Conservation (phyloP, 2,797 vertebrate genomes). For the Hydrocynus forskahlii region DNA sequence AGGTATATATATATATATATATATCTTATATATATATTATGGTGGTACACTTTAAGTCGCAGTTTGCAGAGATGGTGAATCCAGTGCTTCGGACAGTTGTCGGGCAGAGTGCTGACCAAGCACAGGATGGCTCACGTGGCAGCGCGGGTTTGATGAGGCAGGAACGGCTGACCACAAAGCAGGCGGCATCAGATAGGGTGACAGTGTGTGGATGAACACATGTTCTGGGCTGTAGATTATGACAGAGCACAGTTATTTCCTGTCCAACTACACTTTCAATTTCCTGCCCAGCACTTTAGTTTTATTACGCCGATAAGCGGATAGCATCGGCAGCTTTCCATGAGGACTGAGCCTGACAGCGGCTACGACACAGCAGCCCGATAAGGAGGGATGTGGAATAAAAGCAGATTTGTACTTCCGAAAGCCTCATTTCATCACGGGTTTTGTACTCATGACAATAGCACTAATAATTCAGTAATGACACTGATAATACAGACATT, state of each 20-base stretch:
- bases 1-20: background rate
- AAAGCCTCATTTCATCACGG: background rate
- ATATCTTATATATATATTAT: too few species aligned
- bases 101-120: slow-evolving; percentile 33
- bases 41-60: background rate
- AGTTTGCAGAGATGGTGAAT: slow-evolving; percentile 26
- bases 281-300: slow-evolving; percentile 92
- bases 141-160: slow-evolving; percentile 55
- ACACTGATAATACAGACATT: slow-evolving; percentile 34
- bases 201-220: slow-evolving; percentile 87
- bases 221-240: slow-evolving; percentile 95
- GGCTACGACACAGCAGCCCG: slow-evolving; percentile 70
- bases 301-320: slow-evolving; percentile 83
- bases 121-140: slow-evolving; percentile 26
- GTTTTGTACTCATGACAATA: slow-evolving; percentile 47
- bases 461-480: slow-evolving; percentile 32
- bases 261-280: slow-evolving; percentile 98
- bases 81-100: slow-evolving; percentile 12
- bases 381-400: slow-evolving; percentile 74
- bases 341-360: slow-evolving; percentile 71
- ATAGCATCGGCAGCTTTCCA: slow-evolving; percentile 84
- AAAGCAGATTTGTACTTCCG: slow-evolving; percentile 48
- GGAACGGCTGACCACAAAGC: slow-evolving; percentile 69
- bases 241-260: slow-evolving; percentile 99
- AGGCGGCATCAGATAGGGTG: slow-evolving; percentile 85